Evolutionary conservation across 2,797 vertebrate genomes (phyloP).

Genomic region (Gadopsis bispinosus): DNA sequence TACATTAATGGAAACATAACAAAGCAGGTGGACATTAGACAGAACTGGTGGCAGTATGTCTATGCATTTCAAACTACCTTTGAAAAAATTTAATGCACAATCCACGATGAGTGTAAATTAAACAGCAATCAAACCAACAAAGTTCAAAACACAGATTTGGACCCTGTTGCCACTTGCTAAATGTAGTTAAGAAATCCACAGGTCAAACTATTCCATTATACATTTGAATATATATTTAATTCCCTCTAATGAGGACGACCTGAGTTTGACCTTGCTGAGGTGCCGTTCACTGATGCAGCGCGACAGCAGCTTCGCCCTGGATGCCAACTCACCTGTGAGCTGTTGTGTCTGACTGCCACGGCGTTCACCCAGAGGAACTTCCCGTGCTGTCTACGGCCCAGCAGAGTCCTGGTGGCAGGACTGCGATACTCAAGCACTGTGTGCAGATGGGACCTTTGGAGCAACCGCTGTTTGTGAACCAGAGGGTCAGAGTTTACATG

Average conservation of each 20-base stretch:
- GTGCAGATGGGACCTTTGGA: slow-evolving; percentile 78
- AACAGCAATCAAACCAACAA: background rate
- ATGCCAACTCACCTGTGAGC: slow-evolving; percentile 78
- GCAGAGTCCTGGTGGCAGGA: slow-evolving; percentile 52
- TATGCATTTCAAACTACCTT: background rate
- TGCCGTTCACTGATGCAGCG: background rate
- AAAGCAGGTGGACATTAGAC: background rate
- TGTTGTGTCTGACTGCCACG: slow-evolving; percentile 78
- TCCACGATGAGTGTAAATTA: background rate
- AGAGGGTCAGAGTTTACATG: background rate
- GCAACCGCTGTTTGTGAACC: slow-evolving; percentile 54
- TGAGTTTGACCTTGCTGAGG: background rate
- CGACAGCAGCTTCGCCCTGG: background rate
- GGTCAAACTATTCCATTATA: background rate
- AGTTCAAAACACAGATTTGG: background rate
- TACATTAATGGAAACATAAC: background rate
- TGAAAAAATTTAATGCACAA: background rate
- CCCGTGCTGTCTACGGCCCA: slow-evolving; percentile 67
- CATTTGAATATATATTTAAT: background rate
- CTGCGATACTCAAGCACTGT: slow-evolving; percentile 61
- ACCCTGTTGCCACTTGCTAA: background rate
- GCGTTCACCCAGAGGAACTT: slow-evolving; percentile 77
- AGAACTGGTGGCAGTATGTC: no score
- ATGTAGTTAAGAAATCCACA: background rate
- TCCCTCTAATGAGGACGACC: background rate